Evolutionary conservation across 2,113 vertebrate genomes (phyloP), one percentile per base, ranked within the genome.

Genomic region (Verasper variegatus): DNA sequence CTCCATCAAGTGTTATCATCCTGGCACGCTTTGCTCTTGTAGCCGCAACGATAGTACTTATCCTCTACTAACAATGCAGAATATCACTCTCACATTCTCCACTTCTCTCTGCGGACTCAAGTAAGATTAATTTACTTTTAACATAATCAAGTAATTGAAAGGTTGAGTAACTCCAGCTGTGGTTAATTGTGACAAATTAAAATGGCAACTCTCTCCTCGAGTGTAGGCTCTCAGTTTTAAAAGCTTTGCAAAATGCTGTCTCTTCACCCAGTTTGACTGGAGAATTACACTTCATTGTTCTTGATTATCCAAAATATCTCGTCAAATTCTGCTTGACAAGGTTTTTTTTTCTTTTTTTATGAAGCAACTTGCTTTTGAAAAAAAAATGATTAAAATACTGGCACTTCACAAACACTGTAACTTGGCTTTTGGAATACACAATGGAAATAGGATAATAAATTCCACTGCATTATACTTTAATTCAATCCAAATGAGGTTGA

Each of bases 401-500:
- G 61, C 47, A 7, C 27, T 68, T 80, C 42, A 68, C 56, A 47
- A 55, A 76, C 64, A 64, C 18, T 57, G 55, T 51, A 75, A 74
- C 40, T 64, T 65, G 56, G 62, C 52, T 83, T 10, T 13, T 45
- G 71, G 54, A 84, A 87, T 67, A 78, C 66, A 71, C 76, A 81
- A 31, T 20, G 42, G 66, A 71, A 85, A 82, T 23, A 23, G 74
- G 70, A 78, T 87, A 89, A 90, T 89, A 58, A 84, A 91, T 91
- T 83, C 75, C 63, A 61, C 59, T 31, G 65, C 26, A 74, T 84
- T 86, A 87, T 73, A 83, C 76, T 90, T 86, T 82, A 92, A 90
- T 89, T 84, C 71, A 62, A 27, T 82, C 71, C 78, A 88, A 89
- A 89, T 87, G 75, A 89, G 84, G 75, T 85, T 87, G 87, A 83